Conservation (phyloP, 1,140 invertebrate species). For the Mya arenaria region DNA sequence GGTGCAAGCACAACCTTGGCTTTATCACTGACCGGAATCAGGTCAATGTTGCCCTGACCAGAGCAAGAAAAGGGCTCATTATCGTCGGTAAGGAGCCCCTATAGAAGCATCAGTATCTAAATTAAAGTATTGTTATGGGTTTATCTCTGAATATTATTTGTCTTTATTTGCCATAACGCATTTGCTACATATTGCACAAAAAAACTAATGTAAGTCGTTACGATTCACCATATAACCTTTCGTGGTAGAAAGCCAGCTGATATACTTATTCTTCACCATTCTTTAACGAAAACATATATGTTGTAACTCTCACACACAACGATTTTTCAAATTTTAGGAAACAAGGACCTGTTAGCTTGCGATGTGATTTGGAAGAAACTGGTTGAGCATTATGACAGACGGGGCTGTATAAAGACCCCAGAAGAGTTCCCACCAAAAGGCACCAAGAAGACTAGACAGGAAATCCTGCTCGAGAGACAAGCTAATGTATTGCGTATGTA, state of each 20-base stretch:
- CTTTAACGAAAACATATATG: too few species aligned
- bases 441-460: conserved; percentile 19
- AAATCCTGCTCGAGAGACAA: not conserved
- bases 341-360: conserved; percentile 57
- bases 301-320: too few species aligned
- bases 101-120: not conserved
- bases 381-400: conserved; percentile 50
- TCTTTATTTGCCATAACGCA: too few species aligned
- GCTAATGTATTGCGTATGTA: not conserved
- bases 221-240: too few species aligned
- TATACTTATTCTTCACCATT: too few species aligned
- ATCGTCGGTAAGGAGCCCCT: conserved; percentile 73
- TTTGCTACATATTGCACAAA: too few species aligned
- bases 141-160: too few species aligned
- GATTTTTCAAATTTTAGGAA: too few species aligned
- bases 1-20: conserved; percentile 67
- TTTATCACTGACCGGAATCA: conserved; percentile 72
- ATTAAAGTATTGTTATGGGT: too few species aligned
- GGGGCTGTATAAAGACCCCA: conserved; percentile 50
- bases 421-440: conserved; percentile 48
- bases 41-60: conserved; percentile 73
- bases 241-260: too few species aligned
- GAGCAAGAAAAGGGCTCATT: conserved; percentile 69
- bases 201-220: too few species aligned
- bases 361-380: conserved; percentile 56